phyloP scores from a whole-genome alignment of 1,140 invertebrate genomes.

The Drosophila ercepeae region DNA sequence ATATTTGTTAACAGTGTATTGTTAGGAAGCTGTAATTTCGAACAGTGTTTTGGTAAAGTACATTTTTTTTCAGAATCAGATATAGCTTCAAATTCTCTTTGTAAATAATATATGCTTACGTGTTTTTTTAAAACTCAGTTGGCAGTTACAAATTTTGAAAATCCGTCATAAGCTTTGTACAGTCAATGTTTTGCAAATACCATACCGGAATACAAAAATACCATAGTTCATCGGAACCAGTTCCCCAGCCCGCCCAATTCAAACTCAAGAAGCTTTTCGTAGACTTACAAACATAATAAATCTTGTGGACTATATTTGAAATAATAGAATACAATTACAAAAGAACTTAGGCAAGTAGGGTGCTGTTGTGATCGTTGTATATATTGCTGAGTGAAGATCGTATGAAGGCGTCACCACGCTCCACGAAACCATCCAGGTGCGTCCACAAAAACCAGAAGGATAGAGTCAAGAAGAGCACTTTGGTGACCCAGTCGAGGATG shows the following conservation, averaged over 20 bases:
- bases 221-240: constrained; percentile 1
- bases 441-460: constrained; percentile 83
- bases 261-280: neutral
- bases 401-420: constrained; percentile 67
- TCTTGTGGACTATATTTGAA: constrained; percentile 37
- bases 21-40: neutral
- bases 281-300: constrained; percentile 35
- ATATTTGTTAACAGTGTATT: neutral
- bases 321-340: constrained; percentile 16
- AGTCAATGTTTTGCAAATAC: too few species aligned
- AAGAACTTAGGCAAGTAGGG: constrained; percentile 48
- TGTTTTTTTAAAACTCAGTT: too few species aligned
- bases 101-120: too few species aligned
- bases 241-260: neutral
- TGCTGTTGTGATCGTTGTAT: constrained; percentile 61
- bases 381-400: constrained; percentile 57
- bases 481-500: constrained; percentile 84
- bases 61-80: too few species aligned
- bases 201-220: too few species aligned
- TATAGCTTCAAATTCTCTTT: too few species aligned
- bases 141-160: too few species aligned
- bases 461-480: constrained; percentile 77
- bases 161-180: too few species aligned
- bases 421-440: constrained; percentile 71
- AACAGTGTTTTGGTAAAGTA: constrained; percentile 1